Conservation (phyloP, 2,113 vertebrate species). For the Plecotus auritus region DNA sequence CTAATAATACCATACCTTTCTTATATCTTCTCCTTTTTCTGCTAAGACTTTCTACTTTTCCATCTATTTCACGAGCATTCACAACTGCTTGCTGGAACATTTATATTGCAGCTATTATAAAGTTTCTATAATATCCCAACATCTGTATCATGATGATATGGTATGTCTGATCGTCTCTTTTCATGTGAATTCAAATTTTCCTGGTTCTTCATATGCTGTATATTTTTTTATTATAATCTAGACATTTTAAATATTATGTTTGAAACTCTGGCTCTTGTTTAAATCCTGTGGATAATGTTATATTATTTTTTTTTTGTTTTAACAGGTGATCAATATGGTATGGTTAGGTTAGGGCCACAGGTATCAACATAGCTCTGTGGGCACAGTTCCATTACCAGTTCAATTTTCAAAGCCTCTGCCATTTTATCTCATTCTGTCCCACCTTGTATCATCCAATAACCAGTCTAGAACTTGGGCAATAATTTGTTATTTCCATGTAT, state of each 20-base stretch:
- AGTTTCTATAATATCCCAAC: neutral
- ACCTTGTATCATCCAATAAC: neutral
- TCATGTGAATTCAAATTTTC: neutral
- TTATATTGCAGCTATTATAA: neutral
- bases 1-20: neutral
- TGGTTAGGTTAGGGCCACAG: neutral
- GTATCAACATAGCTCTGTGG: neutral
- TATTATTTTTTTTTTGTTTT: slow-evolving; percentile 4
- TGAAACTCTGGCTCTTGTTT: neutral
- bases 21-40: slow-evolving; percentile 5
- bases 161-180: neutral
- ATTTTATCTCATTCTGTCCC: neutral
- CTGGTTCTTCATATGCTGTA: neutral
- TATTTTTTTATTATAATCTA: neutral
- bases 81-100: neutral
- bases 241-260: neutral
- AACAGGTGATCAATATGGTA: neutral
- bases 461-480: neutral
- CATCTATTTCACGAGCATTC: neutral
- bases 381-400: neutral
- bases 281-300: neutral
- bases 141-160: neutral
- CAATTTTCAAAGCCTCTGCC: neutral
- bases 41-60: neutral
- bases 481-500: neutral